phyloP scores from a whole-genome alignment of 2,797 vertebrate genomes.

The Bryconaethiops microstoma region DNA sequence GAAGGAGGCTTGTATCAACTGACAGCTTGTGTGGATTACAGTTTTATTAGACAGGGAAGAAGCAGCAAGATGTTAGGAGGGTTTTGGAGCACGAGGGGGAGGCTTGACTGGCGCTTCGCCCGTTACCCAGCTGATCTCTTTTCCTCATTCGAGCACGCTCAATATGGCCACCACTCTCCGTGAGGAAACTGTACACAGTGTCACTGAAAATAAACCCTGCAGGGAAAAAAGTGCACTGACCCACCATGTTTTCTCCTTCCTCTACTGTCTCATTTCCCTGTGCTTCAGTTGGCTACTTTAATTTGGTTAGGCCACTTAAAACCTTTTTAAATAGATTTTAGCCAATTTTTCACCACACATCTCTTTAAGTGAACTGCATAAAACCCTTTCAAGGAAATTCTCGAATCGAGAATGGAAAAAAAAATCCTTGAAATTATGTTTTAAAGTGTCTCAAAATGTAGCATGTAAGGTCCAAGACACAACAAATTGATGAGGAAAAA shows the following conservation, averaged over 20 bases:
- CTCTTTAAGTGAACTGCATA: background rate
- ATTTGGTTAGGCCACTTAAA: too few species aligned
- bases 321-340: background rate
- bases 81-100: constrained; percentile 74
- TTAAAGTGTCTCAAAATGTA: too few species aligned
- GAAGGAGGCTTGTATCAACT: constrained; percentile 84
- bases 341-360: background rate
- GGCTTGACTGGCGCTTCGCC: constrained; percentile 72
- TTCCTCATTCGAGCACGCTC: constrained; percentile 70
- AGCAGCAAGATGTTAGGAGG: constrained; percentile 82
- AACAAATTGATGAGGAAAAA: too few species aligned
- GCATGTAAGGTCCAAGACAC: too few species aligned
- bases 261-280: too few species aligned
- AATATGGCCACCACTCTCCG: constrained; percentile 75
- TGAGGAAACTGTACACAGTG: constrained; percentile 57
- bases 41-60: constrained; percentile 83
- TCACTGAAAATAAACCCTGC: constrained; percentile 59
- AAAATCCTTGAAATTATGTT: too few species aligned
- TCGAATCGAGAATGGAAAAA: too few species aligned
- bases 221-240: constrained; percentile 39
- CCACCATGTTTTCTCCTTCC: background rate
- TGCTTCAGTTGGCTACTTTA: too few species aligned
- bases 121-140: constrained; percentile 75
- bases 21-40: constrained; percentile 86
- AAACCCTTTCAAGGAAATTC: too few species aligned